phyloP scores from a whole-genome alignment of 2,113 vertebrate species.

The Camelus bactrianus region DNA sequence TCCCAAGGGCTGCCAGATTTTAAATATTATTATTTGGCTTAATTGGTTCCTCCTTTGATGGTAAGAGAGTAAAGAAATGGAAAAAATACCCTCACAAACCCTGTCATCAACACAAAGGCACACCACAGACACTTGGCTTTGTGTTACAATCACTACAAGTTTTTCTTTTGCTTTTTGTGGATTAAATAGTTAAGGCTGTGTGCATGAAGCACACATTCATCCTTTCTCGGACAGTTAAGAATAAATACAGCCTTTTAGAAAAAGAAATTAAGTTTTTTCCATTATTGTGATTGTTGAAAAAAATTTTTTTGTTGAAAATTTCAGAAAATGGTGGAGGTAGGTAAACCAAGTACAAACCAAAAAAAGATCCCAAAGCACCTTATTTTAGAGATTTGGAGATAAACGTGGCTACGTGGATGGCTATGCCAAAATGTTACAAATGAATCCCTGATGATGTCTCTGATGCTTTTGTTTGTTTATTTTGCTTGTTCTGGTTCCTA shows the following conservation, averaged over 20 bases:
- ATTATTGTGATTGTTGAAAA: constrained; percentile 3
- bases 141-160: background rate
- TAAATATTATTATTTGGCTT: constrained; percentile 73
- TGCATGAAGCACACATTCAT: constrained; percentile 38
- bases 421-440: background rate
- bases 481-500: background rate
- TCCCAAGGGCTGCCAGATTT: constrained; percentile 44
- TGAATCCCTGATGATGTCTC: background rate
- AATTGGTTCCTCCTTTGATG: constrained; percentile 60
- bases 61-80: constrained; percentile 5
- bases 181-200: constrained; percentile 50
- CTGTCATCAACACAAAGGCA: constrained; percentile 31
- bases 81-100: background rate
- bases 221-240: background rate
- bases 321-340: constrained; percentile 11
- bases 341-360: background rate
- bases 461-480: background rate
- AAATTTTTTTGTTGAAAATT: background rate
- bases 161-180: constrained; percentile 47
- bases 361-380: background rate
- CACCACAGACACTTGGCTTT: constrained; percentile 27
- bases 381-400: background rate
- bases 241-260: constrained; percentile 57
- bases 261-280: constrained; percentile 26
- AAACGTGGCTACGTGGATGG: background rate